Conservation (phyloP, 2,797 vertebrate genomes). For the Myiotriccus ornatus region DNA sequence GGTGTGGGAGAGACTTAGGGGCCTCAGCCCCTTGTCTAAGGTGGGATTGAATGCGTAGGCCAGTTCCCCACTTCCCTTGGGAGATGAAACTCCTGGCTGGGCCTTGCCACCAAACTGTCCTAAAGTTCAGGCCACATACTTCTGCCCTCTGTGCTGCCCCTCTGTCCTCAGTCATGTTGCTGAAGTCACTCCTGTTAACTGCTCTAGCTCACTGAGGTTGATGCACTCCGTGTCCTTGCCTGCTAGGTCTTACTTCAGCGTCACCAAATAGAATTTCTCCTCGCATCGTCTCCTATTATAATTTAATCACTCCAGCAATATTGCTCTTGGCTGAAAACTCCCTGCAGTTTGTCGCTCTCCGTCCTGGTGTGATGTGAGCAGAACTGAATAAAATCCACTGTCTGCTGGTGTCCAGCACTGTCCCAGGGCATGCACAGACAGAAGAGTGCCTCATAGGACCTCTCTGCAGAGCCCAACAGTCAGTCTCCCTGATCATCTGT, state of each 20-base stretch:
- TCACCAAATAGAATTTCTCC: neutral
- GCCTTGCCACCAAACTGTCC: neutral
- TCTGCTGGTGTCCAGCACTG: neutral
- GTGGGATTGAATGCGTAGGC: neutral
- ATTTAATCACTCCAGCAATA: neutral
- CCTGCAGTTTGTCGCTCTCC: neutral
- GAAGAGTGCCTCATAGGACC: neutral
- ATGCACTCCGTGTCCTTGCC: neutral
- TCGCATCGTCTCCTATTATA: neutral
- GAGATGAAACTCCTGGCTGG: neutral
- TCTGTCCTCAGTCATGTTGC: neutral
- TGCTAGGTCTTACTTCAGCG: neutral
- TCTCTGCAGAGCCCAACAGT: neutral
- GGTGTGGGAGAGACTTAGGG: neutral
- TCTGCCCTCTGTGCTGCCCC: neutral
- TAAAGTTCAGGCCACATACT: neutral
- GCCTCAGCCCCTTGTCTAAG: neutral
- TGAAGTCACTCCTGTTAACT: neutral
- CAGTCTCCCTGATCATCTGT: neutral
- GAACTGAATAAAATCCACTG: neutral
- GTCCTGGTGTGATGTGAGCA: neutral
- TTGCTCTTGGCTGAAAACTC: neutral
- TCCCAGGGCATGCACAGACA: rapidly evolving
- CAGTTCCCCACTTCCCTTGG: neutral
- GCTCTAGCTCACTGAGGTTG: neutral